Base-by-base conservation (phyloP, 1,140 invertebrate genomes). In the Drosophila ambigua region DNA sequence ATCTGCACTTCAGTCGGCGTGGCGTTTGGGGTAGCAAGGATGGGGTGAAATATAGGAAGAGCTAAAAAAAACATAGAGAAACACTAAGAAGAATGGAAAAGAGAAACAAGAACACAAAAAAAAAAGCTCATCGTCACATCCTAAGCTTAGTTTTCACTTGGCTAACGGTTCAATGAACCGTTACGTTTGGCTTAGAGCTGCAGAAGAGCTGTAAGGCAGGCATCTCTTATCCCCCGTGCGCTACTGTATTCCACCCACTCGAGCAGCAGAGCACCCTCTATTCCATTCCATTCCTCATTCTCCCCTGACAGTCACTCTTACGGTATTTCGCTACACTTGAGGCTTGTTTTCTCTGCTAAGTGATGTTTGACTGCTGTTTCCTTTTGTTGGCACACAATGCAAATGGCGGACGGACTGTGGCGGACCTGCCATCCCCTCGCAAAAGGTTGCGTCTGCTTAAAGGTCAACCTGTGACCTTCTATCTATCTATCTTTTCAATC, bases 111-210 rank as follows among this genome's bases (percentile, higher is more conserved):
- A 20, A 49, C 44, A 68, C 66, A 26, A 65, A 41, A 69, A 31
- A 68, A 55, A 49, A 69, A 58, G 66, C 64, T 68, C 35, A 45
- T 46, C 28, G 49, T 50, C 28, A 53, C 59, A 61, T 73, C 39
- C 74, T 76, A 54, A 77, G 77, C 72, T 76, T 26, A 60, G 60
- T 79, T 79, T 76, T 61, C 49, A 53, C 65, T 65, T 69, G 62
- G 77, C 72, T 71, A 76, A 62, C 77, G 77, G 78, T 83, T 83
- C 79, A 83, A 64, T 83, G 79, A 83, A 83, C 79, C 79, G 62
- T 76, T 72, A 72, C 71, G 79, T 83, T 80, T 83, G 64, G 75
- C 75, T 83, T 64, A 82, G 71, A 76, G 69, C 65, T 44, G 35
- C 50, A 69, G 66, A 68, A 69, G 66, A 45, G 69, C 51, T 53